Evolutionary conservation across 2,888 invertebrate species (phyloP).

Genomic region (Phragmatobia fuliginosa): DNA sequence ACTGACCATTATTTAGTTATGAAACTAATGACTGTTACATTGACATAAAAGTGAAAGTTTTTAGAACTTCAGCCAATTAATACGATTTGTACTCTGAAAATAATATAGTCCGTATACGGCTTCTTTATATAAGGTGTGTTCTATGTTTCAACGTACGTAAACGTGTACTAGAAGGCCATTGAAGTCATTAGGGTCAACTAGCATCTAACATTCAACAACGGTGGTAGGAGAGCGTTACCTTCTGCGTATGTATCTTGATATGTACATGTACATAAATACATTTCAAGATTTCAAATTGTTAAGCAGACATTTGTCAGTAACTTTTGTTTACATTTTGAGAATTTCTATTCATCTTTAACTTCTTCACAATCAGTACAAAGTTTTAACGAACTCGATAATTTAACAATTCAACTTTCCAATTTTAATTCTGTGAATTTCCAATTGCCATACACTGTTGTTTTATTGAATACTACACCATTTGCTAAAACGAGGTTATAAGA

Average conservation of each 20-base stretch:
- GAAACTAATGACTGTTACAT: background rate
- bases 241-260: slow-evolving; percentile 24
- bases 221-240: slow-evolving; percentile 45
- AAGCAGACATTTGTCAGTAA: background rate
- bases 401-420: background rate
- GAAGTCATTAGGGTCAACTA: slow-evolving; percentile 79
- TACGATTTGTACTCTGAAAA: slow-evolving; percentile 35
- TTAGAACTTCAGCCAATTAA: slow-evolving; percentile 19
- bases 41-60: slow-evolving; percentile 7
- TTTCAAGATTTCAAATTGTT: background rate
- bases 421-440: background rate
- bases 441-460: background rate
- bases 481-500: background rate
- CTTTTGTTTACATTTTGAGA: background rate
- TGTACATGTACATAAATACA: no score
- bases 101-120: slow-evolving; percentile 30
- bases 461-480: background rate
- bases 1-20: background rate
- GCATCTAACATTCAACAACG: slow-evolving; percentile 59
- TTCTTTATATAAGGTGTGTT: slow-evolving; percentile 43
- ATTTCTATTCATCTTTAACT: background rate
- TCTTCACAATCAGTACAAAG: background rate
- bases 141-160: slow-evolving; percentile 29
- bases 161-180: slow-evolving; percentile 64
- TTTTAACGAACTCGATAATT: background rate